These are phyloP conservation scores for Synergus laeviventris DNA, from an alignment of 2,888 invertebrate genomes.

Conservation along the genomic window DNA sequence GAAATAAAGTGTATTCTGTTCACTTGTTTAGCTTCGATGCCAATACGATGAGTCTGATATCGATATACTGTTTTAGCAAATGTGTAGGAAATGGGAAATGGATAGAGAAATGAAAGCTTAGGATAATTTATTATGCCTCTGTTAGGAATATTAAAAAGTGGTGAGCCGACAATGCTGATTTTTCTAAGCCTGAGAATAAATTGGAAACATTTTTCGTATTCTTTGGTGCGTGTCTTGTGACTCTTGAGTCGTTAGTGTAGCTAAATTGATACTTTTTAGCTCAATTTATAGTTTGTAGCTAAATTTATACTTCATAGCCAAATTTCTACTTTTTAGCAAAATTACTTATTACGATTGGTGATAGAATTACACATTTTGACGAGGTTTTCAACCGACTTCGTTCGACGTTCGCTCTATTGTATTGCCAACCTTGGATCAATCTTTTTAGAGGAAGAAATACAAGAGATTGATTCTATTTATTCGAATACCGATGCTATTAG, in stretches of 20 bases:
- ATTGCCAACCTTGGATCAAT: slow-evolving; percentile 61
- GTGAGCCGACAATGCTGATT: slow-evolving; percentile 6
- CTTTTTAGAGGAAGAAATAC: slow-evolving; percentile 46
- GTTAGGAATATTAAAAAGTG: neutral
- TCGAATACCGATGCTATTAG: slow-evolving; percentile 29
- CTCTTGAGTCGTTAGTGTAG: neutral
- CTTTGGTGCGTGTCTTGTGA: slow-evolving; percentile 27
- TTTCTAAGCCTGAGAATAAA: neutral
- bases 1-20: slow-evolving; percentile 3
- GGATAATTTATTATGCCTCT: slow-evolving; percentile 19
- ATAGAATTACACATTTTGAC: slow-evolving; percentile 13
- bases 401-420: slow-evolving; percentile 36
- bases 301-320: slow-evolving; percentile 31
- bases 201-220: slow-evolving; percentile 9
- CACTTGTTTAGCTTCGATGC: neutral
- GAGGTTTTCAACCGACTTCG: slow-evolving; percentile 26
- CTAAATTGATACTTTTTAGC: slow-evolving; percentile 25
- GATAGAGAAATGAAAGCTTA: slow-evolving; percentile 27
- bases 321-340: slow-evolving; percentile 22
- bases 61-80: slow-evolving; percentile 17
- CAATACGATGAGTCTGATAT: neutral
- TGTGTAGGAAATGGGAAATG: slow-evolving; percentile 25
- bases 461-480: slow-evolving; percentile 12
- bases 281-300: slow-evolving; percentile 16
- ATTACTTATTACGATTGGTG: neutral